phyloP scores from a whole-genome alignment of 1,140 invertebrate species.

The Antheraea mylitta region DNA sequence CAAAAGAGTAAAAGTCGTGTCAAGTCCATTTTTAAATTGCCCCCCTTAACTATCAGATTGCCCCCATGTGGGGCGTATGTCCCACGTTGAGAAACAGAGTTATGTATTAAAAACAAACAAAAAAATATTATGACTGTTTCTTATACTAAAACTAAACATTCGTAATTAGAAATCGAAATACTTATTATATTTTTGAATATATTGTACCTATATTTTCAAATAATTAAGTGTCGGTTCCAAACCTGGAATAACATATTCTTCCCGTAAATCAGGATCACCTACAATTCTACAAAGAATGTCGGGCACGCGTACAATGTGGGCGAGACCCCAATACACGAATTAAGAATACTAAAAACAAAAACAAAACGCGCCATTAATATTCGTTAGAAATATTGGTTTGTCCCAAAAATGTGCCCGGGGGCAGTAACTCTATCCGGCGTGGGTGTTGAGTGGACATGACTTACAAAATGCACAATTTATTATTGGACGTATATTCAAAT shows the following conservation, averaged over 20 bases:
- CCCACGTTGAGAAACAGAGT: no score
- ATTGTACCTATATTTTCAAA: no score
- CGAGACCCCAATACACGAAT: slow-evolving; percentile 42
- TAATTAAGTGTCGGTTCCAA: not conserved
- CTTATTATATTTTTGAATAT: no score
- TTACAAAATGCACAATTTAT: slow-evolving; percentile 54
- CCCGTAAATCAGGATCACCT: not conserved
- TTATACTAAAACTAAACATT: no score
- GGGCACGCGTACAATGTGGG: slow-evolving; percentile 37
- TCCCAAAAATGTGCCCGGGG: slow-evolving; percentile 71
- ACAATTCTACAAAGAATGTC: slow-evolving; percentile 26
- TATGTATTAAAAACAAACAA: no score
- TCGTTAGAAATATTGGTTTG: slow-evolving; percentile 76
- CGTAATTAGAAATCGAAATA: no score
- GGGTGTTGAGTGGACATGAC: slow-evolving; percentile 60
- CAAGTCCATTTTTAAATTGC: no score
- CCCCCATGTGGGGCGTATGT: no score
- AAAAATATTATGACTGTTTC: no score
- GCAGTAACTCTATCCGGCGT: slow-evolving; percentile 65
- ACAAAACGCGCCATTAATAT: slow-evolving; percentile 72
- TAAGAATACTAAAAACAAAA: slow-evolving; percentile 55
- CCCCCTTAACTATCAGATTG: no score
- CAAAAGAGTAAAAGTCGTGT: no score
- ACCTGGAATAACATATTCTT: not conserved
- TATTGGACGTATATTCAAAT: slow-evolving; percentile 37